Conservation (phyloP, 1,140 invertebrate species). For the Lethocerus indicus region DNA sequence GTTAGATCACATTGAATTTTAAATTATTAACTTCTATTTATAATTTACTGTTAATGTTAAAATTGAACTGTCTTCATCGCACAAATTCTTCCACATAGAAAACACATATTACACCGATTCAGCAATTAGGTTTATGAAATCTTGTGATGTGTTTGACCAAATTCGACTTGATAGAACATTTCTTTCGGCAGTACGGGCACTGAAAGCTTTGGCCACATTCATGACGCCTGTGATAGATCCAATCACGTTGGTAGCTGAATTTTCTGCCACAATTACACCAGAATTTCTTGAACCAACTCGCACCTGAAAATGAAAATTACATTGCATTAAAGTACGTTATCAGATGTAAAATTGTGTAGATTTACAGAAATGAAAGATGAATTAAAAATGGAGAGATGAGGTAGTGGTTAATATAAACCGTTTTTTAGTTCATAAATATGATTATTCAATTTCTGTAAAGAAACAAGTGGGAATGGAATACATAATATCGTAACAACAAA, state of each 20-base stretch:
- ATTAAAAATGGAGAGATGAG: neutral
- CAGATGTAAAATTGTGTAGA: neutral
- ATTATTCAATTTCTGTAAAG: neutral
- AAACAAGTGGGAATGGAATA: too few relatives aligned
- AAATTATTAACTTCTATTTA: too few relatives aligned
- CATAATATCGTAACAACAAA: too few relatives aligned
- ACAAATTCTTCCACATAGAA: too few relatives aligned
- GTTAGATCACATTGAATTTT: too few relatives aligned
- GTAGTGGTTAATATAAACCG: neutral
- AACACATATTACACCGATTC: too few relatives aligned
- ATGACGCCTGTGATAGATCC: slow-evolving; percentile 21
- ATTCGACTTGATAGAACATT: slow-evolving; percentile 4
- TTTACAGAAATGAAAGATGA: neutral
- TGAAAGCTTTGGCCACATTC: slow-evolving; percentile 24
- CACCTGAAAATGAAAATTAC: neutral
- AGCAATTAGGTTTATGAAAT: neutral
- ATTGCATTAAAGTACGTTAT: neutral
- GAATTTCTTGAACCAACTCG: neutral
- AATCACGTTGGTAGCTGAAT: slow-evolving; percentile 4
- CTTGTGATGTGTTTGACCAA: neutral
- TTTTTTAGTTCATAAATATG: neutral
- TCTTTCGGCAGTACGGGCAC: slow-evolving; percentile 16
- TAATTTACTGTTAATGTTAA: too few relatives aligned
- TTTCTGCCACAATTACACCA: slow-evolving; percentile 2
- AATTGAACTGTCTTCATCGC: too few relatives aligned